These are phyloP conservation scores for Leptinotarsa juncta DNA, from an alignment of 2,888 invertebrate genomes.

Conservation along the genomic window DNA sequence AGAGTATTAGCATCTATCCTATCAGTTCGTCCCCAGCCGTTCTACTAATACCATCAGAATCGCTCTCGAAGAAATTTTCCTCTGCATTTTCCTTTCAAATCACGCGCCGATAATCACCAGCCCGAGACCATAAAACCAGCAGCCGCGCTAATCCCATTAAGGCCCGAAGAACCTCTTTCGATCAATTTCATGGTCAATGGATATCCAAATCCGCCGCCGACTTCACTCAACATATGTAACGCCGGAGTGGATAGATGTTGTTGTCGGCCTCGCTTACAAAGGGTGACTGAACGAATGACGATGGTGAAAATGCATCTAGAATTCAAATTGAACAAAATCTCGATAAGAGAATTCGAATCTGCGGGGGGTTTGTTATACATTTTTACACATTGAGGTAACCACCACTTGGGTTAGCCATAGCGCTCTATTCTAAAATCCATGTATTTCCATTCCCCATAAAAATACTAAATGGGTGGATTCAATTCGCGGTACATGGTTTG, in stretches of 20 bases:
- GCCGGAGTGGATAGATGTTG: neutral
- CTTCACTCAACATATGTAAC: slow-evolving; percentile 2
- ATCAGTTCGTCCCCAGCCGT: neutral
- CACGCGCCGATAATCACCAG: slow-evolving; percentile 15
- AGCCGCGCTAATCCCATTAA: slow-evolving; percentile 20
- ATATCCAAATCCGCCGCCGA: slow-evolving; percentile 20
- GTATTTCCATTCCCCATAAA: no score
- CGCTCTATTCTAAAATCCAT: no score
- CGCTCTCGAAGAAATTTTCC: slow-evolving; percentile 4
- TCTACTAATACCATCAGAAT: neutral
- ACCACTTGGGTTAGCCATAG: no score
- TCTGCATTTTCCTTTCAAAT: slow-evolving; percentile 11
- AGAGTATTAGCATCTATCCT: neutral
- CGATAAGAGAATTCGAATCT: no score
- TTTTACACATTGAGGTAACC: no score
- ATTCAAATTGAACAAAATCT: neutral
- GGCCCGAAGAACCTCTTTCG: slow-evolving; percentile 6
- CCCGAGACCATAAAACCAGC: slow-evolving; percentile 10
- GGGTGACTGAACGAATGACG: neutral
- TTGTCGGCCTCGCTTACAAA: neutral
- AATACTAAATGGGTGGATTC: no score
- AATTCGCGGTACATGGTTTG: no score
- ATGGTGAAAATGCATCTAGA: neutral
- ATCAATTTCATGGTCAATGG: slow-evolving; percentile 23
- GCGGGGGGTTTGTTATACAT: no score